Base-by-base conservation (phyloP, 1,140 invertebrate species). In the Drosophila nannoptera region DNA sequence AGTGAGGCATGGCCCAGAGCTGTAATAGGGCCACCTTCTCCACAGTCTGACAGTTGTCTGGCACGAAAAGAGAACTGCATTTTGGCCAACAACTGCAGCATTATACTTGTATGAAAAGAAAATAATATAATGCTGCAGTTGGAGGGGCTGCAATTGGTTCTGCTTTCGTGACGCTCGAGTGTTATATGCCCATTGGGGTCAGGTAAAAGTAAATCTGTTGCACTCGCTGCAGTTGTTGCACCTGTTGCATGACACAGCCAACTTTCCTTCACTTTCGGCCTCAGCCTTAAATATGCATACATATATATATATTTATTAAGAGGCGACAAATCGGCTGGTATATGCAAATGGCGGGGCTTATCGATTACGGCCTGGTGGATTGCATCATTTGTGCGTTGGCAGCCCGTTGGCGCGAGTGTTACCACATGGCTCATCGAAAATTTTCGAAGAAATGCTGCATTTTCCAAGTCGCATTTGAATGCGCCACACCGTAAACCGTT, bases 111-210 rank as follows among this genome's bases (percentile, higher is more conserved):
- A 42, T 11, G 14, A 33, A 60, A 48, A 16, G 14, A 49, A 32
- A 36, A 48, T 12, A 46, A 40, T 52, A 60, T 64, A 48, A 62
- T 42, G 74, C 45, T 46, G 22, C 22, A 48, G 66, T 69, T 69
- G 69, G 55, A 45, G 31, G 49, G 38, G 48, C 36, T 70, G 73
- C 69, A 86, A 86, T 86, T 83, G 50, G 81, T 83, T 83, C 80
- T 83, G 78, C 80, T 83, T 84, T 83, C 80, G 31, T 77, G 77
- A 46, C 46, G 78, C 12, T 76, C 62, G 32, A 33, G 45, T 59
- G 42, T 31, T 9, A 29, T 42, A 9, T 55, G 65, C 61, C 48
- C 83, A 86, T 83, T 62, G 69, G 50, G 80, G 80, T 80, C 80
- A 74, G 81, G 76, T 84, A 83, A 86, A 86, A 83, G 80, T 83